phyloP scores from a whole-genome alignment of 2,797 vertebrate genomes.

The Podarcis lilfordi region DNA sequence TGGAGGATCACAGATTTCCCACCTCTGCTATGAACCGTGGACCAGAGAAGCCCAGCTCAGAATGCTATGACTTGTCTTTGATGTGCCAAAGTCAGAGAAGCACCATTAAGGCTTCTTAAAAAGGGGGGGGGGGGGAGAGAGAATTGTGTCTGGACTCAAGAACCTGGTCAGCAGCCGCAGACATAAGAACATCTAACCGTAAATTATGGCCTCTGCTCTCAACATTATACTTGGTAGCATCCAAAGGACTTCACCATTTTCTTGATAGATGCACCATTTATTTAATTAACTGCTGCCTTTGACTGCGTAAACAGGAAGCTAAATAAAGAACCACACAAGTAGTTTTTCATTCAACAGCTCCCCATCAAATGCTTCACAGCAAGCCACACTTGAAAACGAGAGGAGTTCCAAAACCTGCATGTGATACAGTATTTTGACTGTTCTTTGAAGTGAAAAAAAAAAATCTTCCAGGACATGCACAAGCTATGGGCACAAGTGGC shows the following conservation, averaged over 20 bases:
- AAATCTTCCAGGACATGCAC: background rate
- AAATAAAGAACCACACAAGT: background rate
- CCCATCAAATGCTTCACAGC: background rate
- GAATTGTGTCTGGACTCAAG: no score
- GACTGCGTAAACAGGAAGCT: background rate
- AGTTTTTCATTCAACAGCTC: background rate
- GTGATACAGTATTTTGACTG: background rate
- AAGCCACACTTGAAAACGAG: background rate
- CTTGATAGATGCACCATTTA: no score
- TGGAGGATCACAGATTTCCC: no score
- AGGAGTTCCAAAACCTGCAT: background rate
- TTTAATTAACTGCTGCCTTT: background rate
- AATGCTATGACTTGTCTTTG: background rate
- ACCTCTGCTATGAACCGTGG: no score
- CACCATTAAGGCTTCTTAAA: background rate
- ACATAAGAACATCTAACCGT: background rate
- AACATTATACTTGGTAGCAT: background rate
- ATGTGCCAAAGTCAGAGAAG: background rate
- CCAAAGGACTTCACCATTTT: no score
- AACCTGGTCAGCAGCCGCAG: background rate
- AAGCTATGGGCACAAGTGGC: background rate
- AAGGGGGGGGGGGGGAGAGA: no score
- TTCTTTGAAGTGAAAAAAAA: no score
- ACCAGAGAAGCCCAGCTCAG: no score
- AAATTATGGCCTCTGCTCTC: background rate